Evolutionary conservation across 1,140 invertebrate genomes (phyloP), one percentile per base, ranked within the genome.

Genomic region (Drosophila jambulina): DNA sequence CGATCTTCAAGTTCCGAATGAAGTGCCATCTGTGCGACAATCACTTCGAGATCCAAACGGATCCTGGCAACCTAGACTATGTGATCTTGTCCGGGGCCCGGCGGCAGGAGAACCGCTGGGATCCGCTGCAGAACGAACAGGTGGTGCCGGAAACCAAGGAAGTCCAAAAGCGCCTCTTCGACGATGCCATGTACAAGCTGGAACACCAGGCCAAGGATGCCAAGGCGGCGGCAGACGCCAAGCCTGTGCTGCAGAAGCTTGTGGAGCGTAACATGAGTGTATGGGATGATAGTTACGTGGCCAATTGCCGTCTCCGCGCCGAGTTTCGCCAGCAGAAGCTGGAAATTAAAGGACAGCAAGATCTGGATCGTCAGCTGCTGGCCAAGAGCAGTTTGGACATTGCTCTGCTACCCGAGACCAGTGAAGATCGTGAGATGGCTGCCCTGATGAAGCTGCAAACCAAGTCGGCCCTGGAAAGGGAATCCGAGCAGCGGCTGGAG

Each of bases 1-100:
- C 99, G 0, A 95, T 99, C 3, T 99, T 99, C 93, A 97, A 99
- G 92, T 99, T 99, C 93, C 95, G 97, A 74, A 99, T 99, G 99
- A 99, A 99, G 93, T 99, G 99, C 92, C 99, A 99, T 94, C 93
- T 99, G 3, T 99, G 99, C 93, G 96, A 97, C 90, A 99, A 99
- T 93, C 97, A 99, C 93, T 98, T 99, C 95, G 97, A 99, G 93
- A 99, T 99, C 54, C 98, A 99, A 94, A 99, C 99, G 36, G 99
- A 99, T 95, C 99, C 99, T 69, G 97, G 95, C 54, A 99, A 99
- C 94, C 94, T 99, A 83, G 99, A 99, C 93, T 99, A 99, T 95
- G 96, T 98, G 4, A 98, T 99, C 62, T 94, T 99, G 2, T 97
- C 96, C 80, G 99, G 99, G 12, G 98, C 99, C 5, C 94, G 98